phyloP scores from a whole-genome alignment of 2,113 vertebrate genomes.

The Poeciliopsis turrubarensis region DNA sequence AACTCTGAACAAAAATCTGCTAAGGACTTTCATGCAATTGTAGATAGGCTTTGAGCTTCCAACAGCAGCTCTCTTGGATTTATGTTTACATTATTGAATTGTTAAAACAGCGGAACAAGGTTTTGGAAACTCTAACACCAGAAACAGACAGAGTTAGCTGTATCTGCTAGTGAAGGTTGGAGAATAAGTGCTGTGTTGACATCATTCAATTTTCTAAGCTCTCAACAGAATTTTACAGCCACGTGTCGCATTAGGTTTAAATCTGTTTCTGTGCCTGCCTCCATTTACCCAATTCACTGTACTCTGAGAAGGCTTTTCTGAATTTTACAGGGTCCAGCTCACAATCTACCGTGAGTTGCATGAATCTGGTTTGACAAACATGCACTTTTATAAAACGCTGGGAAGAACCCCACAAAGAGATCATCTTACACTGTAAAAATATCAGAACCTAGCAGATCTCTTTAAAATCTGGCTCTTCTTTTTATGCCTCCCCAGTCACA shows the following conservation, averaged over 20 bases:
- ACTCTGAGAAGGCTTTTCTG: conserved; percentile 22
- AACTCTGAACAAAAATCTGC: neutral
- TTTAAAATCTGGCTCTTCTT: conserved; percentile 12
- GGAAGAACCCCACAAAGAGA: neutral
- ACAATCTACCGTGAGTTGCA: conserved; percentile 19
- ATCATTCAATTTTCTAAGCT: conserved; percentile 38
- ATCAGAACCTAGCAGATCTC: conserved; percentile 13
- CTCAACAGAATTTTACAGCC: conserved; percentile 23
- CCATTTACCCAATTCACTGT: conserved; percentile 23
- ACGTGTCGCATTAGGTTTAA: conserved; percentile 29
- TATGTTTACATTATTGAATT: conserved; percentile 38
- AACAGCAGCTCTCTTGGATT: conserved; percentile 11
- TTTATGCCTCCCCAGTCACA: conserved; percentile 22
- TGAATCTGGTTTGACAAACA: conserved; percentile 13
- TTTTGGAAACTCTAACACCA: conserved; percentile 45
- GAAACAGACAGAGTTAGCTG: conserved; percentile 13
- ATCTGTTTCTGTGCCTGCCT: conserved; percentile 18
- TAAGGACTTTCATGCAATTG: neutral
- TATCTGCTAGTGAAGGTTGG: conserved; percentile 12
- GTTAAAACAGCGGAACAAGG: conserved; percentile 11
- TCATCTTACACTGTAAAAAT: conserved; percentile 10
- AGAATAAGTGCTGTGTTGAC: conserved; percentile 27
- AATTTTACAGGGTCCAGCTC: conserved; percentile 12
- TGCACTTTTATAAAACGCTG: conserved; percentile 5
- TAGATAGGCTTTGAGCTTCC: neutral